phyloP scores from a whole-genome alignment of 2,888 invertebrate species.

The Bellardia bayeri region DNA sequence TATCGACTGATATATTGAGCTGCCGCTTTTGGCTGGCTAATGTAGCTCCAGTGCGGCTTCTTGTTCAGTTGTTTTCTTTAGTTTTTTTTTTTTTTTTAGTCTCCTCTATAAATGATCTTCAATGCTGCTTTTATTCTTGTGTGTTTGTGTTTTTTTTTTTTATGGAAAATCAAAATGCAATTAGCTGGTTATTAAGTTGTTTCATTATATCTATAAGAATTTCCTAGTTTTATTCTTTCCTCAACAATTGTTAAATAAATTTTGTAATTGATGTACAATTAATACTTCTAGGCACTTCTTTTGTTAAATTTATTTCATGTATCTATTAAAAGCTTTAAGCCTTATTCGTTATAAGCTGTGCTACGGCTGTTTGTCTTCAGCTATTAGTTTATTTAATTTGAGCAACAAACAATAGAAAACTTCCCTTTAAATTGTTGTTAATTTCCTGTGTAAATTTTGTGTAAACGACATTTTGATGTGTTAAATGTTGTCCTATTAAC shows the following conservation, averaged over 20 bases:
- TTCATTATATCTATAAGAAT: conserved; percentile 12
- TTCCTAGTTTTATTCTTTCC: conserved; percentile 27
- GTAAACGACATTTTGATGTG: too few species aligned
- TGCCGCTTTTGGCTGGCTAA: conserved; percentile 75
- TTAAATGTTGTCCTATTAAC: background rate
- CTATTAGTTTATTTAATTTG: conserved; percentile 44
- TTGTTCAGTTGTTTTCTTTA: background rate
- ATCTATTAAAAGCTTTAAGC: conserved; percentile 33
- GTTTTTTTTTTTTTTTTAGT: conserved; percentile 7
- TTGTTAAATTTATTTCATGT: background rate
- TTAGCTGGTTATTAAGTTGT: conserved; percentile 78
- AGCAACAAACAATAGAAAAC: conserved; percentile 24
- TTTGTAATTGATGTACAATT: conserved; percentile 65
- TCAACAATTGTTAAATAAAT: conserved; percentile 59
- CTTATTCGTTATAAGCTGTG: background rate
- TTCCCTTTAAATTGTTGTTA: conserved; percentile 47
- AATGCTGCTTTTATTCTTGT: background rate
- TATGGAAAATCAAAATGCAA: conserved; percentile 81
- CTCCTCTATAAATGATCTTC: conserved; percentile 57
- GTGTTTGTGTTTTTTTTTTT: conserved; percentile 7
- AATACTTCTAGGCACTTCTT: conserved; percentile 43
- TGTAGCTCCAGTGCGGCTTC: conserved; percentile 23
- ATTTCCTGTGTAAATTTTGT: conserved; percentile 54
- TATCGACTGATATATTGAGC: conserved; percentile 84
- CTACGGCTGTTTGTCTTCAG: background rate